These are phyloP conservation scores for Poecilia picta DNA, from an alignment of 2,797 vertebrate species.

Conservation along the genomic window DNA sequence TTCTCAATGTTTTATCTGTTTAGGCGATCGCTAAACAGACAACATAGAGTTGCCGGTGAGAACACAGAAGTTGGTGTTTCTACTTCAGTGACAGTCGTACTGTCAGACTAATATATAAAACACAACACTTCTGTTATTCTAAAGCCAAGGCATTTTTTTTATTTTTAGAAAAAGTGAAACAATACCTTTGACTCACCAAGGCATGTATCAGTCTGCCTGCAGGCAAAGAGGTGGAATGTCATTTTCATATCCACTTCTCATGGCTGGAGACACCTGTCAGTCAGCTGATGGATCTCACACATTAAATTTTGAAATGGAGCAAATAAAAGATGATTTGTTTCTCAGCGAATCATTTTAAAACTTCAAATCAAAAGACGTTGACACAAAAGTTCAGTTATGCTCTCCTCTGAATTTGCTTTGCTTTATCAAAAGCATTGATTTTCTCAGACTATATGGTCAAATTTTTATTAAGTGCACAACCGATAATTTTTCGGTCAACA, in stretches of 20 bases:
- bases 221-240: slow-evolving; percentile 14
- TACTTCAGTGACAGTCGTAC: neutral
- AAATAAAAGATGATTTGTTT: neutral
- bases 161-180: neutral
- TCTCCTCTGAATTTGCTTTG: neutral
- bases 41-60: too few species aligned
- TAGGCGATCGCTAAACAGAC: neutral
- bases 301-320: slow-evolving; percentile 8
- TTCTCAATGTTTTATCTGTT: neutral
- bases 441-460: neutral
- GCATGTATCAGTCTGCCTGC: slow-evolving; percentile 23
- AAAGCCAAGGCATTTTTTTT: neutral
- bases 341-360: neutral
- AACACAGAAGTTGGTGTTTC: neutral
- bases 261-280: slow-evolving; percentile 9
- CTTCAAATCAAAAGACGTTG: neutral
- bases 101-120: neutral
- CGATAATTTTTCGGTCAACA: neutral
- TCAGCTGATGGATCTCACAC: slow-evolving; percentile 8
- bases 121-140: slow-evolving; percentile 2
- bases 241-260: slow-evolving; percentile 10
- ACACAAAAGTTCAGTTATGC: neutral
- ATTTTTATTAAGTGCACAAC: neutral
- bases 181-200: neutral
- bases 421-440: neutral